Evolutionary conservation across 2,797 vertebrate genomes (phyloP).

Genomic region (Leptoclinus maculatus): DNA sequence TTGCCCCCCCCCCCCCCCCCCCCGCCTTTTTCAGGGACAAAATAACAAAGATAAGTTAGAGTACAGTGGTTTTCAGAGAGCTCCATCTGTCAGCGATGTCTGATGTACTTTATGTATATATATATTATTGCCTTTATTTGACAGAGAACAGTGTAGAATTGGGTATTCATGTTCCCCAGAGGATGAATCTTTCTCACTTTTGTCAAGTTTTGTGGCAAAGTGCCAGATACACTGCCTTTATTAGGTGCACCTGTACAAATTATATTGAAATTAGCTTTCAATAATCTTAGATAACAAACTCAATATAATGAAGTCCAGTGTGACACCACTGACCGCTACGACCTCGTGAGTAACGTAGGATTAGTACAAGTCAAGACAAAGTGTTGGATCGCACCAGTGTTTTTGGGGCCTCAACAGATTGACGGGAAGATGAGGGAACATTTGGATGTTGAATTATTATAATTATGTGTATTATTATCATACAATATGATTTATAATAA

Average conservation of each 20-base stretch:
- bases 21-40: constrained; percentile 24
- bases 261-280: too few relatives aligned
- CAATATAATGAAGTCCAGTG: not conserved
- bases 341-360: too few relatives aligned
- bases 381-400: too few relatives aligned
- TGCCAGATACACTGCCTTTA: not conserved
- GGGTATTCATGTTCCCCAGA: not conserved
- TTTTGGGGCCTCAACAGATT: too few relatives aligned
- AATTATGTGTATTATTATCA: too few relatives aligned
- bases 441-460: too few relatives aligned
- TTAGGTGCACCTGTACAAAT: not conserved
- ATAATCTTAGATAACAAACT: too few relatives aligned
- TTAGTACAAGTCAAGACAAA: not conserved
- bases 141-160: too few relatives aligned
- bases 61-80: not conserved
- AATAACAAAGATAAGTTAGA: not conserved
- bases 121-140: too few relatives aligned
- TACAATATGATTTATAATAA: not conserved
- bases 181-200: not conserved
- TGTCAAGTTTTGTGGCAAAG: not conserved
- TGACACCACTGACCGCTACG: not conserved
- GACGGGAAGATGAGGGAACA: too few relatives aligned
- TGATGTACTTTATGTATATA: too few relatives aligned
- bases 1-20: not conserved
- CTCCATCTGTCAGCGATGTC: not conserved